Conservation (phyloP, 1,140 invertebrate genomes). For the Frieseomelitta varia region DNA sequence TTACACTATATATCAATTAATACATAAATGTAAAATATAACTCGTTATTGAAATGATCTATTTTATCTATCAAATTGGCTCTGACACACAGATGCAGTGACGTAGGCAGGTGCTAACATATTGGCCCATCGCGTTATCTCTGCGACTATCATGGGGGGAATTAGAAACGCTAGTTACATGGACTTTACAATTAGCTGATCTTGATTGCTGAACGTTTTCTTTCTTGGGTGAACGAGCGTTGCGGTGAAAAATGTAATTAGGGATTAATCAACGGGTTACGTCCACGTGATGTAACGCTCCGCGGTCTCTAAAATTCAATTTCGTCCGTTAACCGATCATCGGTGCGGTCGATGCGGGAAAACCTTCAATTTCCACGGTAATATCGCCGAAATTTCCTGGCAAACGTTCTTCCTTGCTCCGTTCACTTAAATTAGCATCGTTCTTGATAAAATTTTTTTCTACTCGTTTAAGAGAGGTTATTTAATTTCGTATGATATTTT, state of each 20-base stretch:
- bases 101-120: background rate
- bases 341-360: background rate
- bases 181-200: background rate
- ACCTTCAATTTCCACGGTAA: conserved; percentile 14
- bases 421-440: no score
- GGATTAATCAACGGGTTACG: conserved; percentile 3
- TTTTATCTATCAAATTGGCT: background rate
- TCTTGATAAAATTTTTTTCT: no score
- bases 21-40: no score
- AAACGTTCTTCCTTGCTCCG: background rate
- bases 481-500: no score
- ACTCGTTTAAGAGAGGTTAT: no score
- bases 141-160: no score
- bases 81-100: background rate
- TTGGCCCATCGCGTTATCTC: background rate
- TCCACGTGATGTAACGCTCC: background rate
- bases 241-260: conserved; percentile 17
- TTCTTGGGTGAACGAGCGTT: background rate
- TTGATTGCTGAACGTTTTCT: conserved; percentile 1
- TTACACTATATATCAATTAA: no score
- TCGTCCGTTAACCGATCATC: conserved; percentile 15
- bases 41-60: background rate
- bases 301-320: conserved; percentile 23
- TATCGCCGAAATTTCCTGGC: conserved; percentile 20
- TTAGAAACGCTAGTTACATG: background rate